Evolutionary conservation across 2,113 vertebrate species (phyloP).

Genomic region (Ursus arctos): DNA sequence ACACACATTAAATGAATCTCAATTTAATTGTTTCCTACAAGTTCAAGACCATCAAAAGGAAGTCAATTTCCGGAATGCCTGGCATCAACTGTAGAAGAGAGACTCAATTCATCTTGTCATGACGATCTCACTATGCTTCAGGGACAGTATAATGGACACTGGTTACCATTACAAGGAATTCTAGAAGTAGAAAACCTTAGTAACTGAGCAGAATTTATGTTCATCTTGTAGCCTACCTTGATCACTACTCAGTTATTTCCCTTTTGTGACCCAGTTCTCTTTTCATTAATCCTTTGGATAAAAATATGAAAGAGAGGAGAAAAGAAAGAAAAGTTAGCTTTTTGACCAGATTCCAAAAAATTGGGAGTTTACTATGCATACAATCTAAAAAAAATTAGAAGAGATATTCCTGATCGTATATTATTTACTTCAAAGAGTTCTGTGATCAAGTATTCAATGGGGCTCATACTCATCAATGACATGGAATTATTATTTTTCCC

Average conservation of each 20-base stretch:
- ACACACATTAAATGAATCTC: conserved; percentile 18
- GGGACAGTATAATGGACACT: not conserved
- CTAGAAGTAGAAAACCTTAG: not conserved
- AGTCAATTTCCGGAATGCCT: not conserved
- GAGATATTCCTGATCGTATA: not conserved
- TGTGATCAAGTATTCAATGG: not conserved
- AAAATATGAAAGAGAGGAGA: not conserved
- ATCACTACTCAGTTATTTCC: not conserved
- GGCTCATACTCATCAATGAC: not conserved
- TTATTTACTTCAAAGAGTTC: conserved; percentile 19
- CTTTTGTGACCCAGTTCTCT: not conserved
- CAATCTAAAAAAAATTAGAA: not conserved
- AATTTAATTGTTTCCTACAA: not conserved
- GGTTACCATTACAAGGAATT: not conserved
- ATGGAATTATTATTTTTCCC: not conserved
- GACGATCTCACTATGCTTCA: not conserved
- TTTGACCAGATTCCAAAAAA: not conserved
- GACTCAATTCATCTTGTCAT: not conserved
- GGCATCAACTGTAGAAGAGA: not conserved
- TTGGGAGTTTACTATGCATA: not conserved
- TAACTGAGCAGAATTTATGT: not conserved
- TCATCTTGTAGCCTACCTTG: not conserved
- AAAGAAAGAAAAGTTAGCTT: not conserved
- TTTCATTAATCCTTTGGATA: not conserved
- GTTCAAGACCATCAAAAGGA: not conserved